These are phyloP conservation scores for Rutpela maculata DNA, from an alignment of 2,888 invertebrate genomes.

Conservation along the genomic window DNA sequence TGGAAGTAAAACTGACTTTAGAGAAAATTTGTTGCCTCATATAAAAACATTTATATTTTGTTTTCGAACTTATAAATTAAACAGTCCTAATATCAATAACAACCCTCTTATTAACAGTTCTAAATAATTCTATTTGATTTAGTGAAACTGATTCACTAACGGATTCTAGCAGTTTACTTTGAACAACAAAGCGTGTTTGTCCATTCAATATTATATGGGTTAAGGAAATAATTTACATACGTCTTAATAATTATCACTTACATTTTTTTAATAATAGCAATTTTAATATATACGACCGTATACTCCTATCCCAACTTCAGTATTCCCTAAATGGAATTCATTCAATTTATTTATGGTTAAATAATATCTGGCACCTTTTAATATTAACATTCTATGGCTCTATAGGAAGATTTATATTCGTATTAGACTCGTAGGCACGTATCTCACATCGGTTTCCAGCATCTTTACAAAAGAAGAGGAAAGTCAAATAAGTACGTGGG, in stretches of 20 bases:
- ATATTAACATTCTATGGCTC: conserved; percentile 9
- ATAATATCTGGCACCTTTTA: not conserved
- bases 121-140: not conserved
- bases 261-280: not conserved
- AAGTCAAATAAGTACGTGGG: conserved; percentile 38
- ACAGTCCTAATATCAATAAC: no score
- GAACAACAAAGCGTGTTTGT: no score
- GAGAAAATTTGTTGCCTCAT: no score
- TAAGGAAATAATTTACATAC: not conserved
- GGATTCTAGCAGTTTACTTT: not conserved
- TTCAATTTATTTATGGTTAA: conserved; percentile 1
- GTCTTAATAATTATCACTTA: not conserved
- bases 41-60: no score
- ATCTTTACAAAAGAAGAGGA: conserved; percentile 33
- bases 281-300: not conserved
- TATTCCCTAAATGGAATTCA: not conserved
- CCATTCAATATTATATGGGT: not conserved
- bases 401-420: conserved; percentile 33
- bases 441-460: conserved; percentile 27
- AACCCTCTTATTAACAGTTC: not conserved
- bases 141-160: not conserved
- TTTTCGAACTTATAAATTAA: no score
- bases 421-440: conserved; percentile 35
- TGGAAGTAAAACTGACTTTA: no score
- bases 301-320: not conserved